Base-by-base conservation (phyloP, 2,888 invertebrate genomes). In the Scaptomyza polygonia region DNA sequence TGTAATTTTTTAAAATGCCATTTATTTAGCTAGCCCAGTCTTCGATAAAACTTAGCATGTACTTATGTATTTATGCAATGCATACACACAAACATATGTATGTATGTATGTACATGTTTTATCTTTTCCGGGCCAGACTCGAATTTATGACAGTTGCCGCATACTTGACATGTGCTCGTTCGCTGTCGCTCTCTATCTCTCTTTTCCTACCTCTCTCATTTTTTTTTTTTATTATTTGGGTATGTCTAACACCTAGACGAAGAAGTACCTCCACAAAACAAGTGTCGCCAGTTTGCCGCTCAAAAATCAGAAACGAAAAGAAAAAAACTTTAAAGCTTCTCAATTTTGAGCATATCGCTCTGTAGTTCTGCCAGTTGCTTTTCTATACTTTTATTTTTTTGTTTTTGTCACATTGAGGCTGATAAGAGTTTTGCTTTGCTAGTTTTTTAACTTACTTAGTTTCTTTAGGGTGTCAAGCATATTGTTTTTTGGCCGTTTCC, bases 1-100 rank as follows among this genome's bases (percentile, higher is more conserved):
- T 83, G 83, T 83, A 87, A 83, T 83, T 87, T 83, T 85, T 79
- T 81, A 79, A 85, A 87, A 87, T 77, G 77, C 68, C 61, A 72
- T 79, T 81, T 79, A 77, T 72, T 54, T 57, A 75, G 77, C 73
- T 39, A 71, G 66, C 53, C 72, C 58, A 57, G 14, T 30, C 55
- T 59, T 62, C 51, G 67, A 74, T 63, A 72, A 67, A 63, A 11
- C n/a, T 2, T n/a, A 34, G 18, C 6, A 48, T 56, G 6, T 34
- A 34, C 34, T n/a, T 34, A 61, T 30, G 43, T 29, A 53, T 27
- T 64, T 16, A 48, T 18, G 40, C 14, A 29, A 9, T 51, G 51
- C 55, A 49, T 47, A 52, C 45, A 64, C 32, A 42, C 21, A 21
- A 4, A 21, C 3, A 9, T 30, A 40, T 29, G n/a, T 44, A 27